phyloP scores from a whole-genome alignment of 1,140 invertebrate genomes.

The Asobara japonica region DNA sequence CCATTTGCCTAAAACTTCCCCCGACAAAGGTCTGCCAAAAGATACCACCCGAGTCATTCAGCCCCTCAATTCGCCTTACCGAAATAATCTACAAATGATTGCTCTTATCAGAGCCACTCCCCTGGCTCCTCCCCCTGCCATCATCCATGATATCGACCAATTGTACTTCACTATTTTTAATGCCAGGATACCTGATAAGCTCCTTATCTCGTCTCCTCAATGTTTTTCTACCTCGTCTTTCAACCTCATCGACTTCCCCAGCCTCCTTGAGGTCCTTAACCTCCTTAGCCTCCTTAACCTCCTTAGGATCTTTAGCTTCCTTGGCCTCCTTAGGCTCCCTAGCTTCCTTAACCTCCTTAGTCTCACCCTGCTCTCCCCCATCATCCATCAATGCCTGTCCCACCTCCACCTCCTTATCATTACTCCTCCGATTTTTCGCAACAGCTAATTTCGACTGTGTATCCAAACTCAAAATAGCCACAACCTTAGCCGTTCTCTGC shows the following conservation, averaged over 20 bases:
- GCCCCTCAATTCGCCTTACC: conserved; percentile 22
- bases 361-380: neutral
- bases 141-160: conserved; percentile 40
- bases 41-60: no score
- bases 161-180: conserved; percentile 35
- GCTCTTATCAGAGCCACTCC: conserved; percentile 34
- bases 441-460: conserved; percentile 41
- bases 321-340: no score
- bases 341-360: no score
- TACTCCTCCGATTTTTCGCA: conserved; percentile 10
- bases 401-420: neutral
- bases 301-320: no score
- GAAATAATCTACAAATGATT: conserved; percentile 39
- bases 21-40: neutral
- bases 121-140: conserved; percentile 41
- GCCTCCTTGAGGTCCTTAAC: no score
- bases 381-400: neutral
- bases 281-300: no score
- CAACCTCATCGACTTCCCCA: conserved; percentile 37
- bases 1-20: neutral
- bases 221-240: conserved; percentile 43
- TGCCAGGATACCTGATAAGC: neutral
- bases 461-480: conserved; percentile 58
- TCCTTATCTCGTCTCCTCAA: conserved; percentile 3
- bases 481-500: conserved; percentile 60